Evolutionary conservation across 2,797 vertebrate genomes (phyloP).

Genomic region (Botia almorhae): DNA sequence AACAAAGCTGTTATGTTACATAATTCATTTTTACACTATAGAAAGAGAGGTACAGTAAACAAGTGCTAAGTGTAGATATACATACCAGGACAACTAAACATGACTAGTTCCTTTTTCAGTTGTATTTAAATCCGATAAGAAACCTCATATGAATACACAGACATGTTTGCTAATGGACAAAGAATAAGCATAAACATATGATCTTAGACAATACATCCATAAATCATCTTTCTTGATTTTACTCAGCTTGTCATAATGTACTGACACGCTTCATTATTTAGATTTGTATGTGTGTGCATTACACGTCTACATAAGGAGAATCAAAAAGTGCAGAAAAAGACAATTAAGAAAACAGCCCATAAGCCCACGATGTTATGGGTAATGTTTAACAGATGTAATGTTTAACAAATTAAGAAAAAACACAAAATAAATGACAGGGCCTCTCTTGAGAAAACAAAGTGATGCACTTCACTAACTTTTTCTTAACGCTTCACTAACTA

Average conservation of each 20-base stretch:
- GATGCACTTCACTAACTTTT: neutral
- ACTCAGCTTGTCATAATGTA: neutral
- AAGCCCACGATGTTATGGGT: slow-evolving; percentile 12
- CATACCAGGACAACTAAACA: slow-evolving; percentile 50
- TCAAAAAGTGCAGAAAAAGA: slow-evolving; percentile 13
- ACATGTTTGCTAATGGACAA: slow-evolving; percentile 5
- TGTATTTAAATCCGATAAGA: slow-evolving; percentile 41
- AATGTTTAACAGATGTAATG: slow-evolving; percentile 21
- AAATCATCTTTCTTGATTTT: slow-evolving; percentile 30
- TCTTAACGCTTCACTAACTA: too few species aligned
- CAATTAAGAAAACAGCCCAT: neutral
- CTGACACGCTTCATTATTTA: slow-evolving; percentile 4
- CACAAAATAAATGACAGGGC: slow-evolving; percentile 17
- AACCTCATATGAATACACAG: slow-evolving; percentile 19
- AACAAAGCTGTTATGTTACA: slow-evolving; percentile 41
- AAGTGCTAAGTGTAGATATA: slow-evolving; percentile 51
- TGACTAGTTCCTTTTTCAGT: slow-evolving; percentile 45
- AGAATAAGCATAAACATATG: slow-evolving; percentile 17
- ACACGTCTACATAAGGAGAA: neutral
- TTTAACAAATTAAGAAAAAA: slow-evolving; percentile 30
- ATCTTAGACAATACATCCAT: slow-evolving; percentile 28
- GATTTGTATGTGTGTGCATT: neutral
- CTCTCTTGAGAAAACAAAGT: neutral
- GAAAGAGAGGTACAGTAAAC: slow-evolving; percentile 39
- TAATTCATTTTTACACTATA: slow-evolving; percentile 42